Evolutionary conservation across 2,113 vertebrate species (phyloP).

Genomic region (Phylloscopus trochilus): DNA sequence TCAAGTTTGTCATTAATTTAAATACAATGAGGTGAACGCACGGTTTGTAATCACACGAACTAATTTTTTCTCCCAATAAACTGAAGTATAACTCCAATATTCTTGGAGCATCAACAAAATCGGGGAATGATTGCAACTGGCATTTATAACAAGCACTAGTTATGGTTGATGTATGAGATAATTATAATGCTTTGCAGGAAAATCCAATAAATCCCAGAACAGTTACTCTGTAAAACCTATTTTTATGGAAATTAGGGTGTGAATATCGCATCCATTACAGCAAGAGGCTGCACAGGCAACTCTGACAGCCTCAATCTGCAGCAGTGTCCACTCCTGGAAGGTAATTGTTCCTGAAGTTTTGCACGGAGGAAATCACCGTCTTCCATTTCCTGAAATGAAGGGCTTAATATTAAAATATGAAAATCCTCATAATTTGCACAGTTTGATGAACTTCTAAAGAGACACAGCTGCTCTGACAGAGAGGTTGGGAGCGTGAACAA

Average conservation of each 20-base stretch:
- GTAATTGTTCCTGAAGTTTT: conserved; percentile 34
- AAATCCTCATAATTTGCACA: conserved; percentile 13
- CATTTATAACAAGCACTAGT: conserved; percentile 62
- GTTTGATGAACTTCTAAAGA: not conserved
- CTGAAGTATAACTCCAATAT: not conserved
- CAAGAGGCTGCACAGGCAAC: conserved; percentile 14
- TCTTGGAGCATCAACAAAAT: conserved; percentile 55
- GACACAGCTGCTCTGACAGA: not conserved
- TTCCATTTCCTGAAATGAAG: not conserved
- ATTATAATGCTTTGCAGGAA: conserved; percentile 63
- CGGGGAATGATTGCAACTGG: conserved; percentile 57
- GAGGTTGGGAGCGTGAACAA: not conserved
- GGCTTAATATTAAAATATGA: not conserved
- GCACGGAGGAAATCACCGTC: not conserved
- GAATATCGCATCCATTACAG: conserved; percentile 58
- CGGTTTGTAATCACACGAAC: not conserved
- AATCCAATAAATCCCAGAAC: conserved; percentile 69
- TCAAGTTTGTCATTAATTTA: not conserved
- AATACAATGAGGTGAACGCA: not conserved
- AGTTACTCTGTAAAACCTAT: conserved; percentile 66
- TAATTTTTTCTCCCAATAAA: conserved; percentile 12
- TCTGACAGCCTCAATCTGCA: conserved; percentile 51
- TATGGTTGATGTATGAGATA: conserved; percentile 68
- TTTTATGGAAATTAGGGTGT: conserved; percentile 72
- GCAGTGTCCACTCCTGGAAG: conserved; percentile 7